Evolutionary conservation across 1,140 invertebrate genomes (phyloP).

Genomic region (Aphidius ervi): DNA sequence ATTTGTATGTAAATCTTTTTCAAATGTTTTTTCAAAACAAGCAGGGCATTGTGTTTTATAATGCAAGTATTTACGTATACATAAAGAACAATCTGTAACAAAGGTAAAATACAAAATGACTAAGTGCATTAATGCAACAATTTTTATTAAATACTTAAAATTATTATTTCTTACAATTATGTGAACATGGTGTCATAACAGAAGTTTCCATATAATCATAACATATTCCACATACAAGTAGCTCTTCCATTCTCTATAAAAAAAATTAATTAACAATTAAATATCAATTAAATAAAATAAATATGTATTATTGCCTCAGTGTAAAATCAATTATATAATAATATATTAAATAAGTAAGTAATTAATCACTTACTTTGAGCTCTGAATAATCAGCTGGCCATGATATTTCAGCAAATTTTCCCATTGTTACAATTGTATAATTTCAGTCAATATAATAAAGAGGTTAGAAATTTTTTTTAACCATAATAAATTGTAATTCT

Average conservation of each 20-base stretch:
- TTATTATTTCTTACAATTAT: conserved; percentile 47
- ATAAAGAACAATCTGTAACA: conserved; percentile 56
- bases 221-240: conserved; percentile 50
- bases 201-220: conserved; percentile 51
- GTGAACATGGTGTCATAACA: conserved; percentile 50
- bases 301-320: background rate
- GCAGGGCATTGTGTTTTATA: conserved; percentile 56
- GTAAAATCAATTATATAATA: background rate
- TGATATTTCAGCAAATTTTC: conserved; percentile 20
- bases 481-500: background rate
- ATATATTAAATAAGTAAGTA: background rate
- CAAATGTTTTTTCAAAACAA: conserved; percentile 53
- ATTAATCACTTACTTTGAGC: conserved; percentile 27
- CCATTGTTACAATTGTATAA: background rate
- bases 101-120: too few relatives aligned
- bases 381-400: conserved; percentile 32
- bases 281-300: background rate
- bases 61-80: conserved; percentile 56
- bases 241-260: conserved; percentile 46
- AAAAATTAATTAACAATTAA: conserved; percentile 16
- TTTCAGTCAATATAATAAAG: too few relatives aligned
- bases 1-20: conserved; percentile 54
- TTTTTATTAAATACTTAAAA: background rate
- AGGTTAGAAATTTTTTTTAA: background rate
- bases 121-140: too few relatives aligned